These are phyloP conservation scores for Diabrotica virgifera DNA, from an alignment of 1,140 invertebrate species.

Conservation along the genomic window DNA sequence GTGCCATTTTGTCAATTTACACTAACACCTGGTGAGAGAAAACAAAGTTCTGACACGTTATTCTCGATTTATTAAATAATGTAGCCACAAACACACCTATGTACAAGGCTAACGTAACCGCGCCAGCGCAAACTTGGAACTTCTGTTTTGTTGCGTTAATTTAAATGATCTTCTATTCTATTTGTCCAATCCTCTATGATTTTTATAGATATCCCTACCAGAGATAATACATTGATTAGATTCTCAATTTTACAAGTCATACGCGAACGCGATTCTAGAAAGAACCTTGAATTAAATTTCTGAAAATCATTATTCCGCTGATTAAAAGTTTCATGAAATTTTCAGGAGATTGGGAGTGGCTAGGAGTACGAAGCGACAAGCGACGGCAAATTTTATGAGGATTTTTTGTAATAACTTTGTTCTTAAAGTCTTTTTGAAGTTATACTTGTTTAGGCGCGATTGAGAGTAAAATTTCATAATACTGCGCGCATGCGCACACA, in stretches of 20 bases:
- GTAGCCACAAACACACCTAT: background rate
- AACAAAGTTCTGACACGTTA: background rate
- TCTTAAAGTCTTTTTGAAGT: too few relatives aligned
- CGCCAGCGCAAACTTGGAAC: slow-evolving; percentile 19
- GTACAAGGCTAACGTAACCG: background rate
- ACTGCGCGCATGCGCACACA: too few relatives aligned
- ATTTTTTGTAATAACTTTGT: too few relatives aligned
- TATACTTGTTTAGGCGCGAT: too few relatives aligned
- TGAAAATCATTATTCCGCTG: too few relatives aligned
- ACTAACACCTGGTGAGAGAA: background rate
- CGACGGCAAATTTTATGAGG: too few relatives aligned
- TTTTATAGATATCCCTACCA: slow-evolving; percentile 18
- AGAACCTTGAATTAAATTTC: background rate
- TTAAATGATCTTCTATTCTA: background rate
- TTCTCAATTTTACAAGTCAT: slow-evolving; percentile 4
- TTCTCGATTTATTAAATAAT: background rate
- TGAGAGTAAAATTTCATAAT: too few relatives aligned
- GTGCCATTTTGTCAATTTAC: slow-evolving; percentile 49
- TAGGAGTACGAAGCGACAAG: too few relatives aligned
- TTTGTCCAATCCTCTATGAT: background rate
- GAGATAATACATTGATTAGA: slow-evolving; percentile 1
- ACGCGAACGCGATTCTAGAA: background rate
- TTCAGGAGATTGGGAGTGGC: background rate
- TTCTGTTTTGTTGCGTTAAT: slow-evolving; percentile 7
- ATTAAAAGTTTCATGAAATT: background rate